These are phyloP conservation scores for Neotoma lepida DNA, from an alignment of 2,113 vertebrate species.

Conservation along the genomic window DNA sequence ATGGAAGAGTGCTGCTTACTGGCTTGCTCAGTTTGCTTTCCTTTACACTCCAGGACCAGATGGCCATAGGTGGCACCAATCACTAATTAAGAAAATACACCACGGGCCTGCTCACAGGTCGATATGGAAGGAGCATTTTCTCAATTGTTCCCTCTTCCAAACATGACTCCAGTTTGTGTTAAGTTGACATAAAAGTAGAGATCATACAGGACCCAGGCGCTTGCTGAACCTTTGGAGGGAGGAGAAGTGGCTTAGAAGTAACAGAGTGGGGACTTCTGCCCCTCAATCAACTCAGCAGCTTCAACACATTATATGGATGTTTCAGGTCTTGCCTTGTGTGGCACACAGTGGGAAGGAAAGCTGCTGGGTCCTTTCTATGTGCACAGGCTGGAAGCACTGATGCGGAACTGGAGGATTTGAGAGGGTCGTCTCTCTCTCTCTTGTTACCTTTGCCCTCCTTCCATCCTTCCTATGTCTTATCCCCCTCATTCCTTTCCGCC, in stretches of 20 bases:
- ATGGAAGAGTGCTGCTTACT: no score
- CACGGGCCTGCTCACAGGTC: no score
- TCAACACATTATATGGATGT: neutral
- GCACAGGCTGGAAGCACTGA: neutral
- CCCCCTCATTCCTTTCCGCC: neutral
- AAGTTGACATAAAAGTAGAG: no score
- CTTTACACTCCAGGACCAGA: no score
- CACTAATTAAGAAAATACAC: no score
- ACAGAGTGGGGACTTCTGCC: neutral
- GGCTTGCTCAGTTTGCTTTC: no score
- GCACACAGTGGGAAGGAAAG: neutral
- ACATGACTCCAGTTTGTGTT: no score
- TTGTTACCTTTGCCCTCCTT: no score
- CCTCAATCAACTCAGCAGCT: neutral
- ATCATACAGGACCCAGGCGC: no score
- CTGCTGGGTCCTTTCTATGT: neutral
- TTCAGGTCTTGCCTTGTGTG: neutral
- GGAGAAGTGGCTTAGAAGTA: neutral
- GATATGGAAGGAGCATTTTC: no score
- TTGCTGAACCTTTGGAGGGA: neutral
- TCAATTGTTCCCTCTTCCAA: no score
- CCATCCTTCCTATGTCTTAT: neutral
- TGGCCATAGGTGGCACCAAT: no score
- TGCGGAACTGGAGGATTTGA: neutral
- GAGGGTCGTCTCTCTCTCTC: neutral